Evolutionary conservation across 2,888 invertebrate species (phyloP), one percentile per base, ranked within the genome.

Genomic region (Cremastinae sp.): DNA sequence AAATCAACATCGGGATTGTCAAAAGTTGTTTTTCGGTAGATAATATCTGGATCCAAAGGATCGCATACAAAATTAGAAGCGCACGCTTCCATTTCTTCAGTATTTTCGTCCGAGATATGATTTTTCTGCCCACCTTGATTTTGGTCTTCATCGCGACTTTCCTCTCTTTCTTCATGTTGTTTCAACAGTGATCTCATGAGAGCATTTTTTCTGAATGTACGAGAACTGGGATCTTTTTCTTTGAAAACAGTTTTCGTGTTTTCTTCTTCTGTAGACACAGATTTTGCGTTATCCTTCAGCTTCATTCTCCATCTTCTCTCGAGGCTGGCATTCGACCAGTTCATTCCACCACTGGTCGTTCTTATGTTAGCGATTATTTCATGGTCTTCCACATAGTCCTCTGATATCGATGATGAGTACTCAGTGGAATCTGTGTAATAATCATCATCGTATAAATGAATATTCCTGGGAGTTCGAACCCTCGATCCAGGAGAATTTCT

Each of bases 21-120:
- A 9, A 62, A 41, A n/a, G 39, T 70, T 10, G 20, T 59, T 35
- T 3, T 39, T 0, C 69, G 73, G 69, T 49, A 70, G 20, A 10
- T 39, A 41, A 76, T 61, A 7, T 76, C 76, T 0, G 76, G 69
- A 39, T 76, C 73, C 7, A n/a, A 4, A 16, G 59, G 1, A 61
- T 76, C 76, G 2, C 41, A 53, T 12, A 61, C 7, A 37, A 73
- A 62, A 39, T 58, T 49, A 12, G 28, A 43, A 10, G 4, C 49
- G 43, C 28, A 45, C 18, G 58, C 28, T 45, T 18, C 28, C 16
- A 20, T 45, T 18, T 41, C 53, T 37, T 55, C 41, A 61, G 56
- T 61, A n/a, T 59, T 65, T 49, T 39, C 9, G 12, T 47, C 4
- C 0, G 8, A 10, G 0, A 14, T 18, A 10, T 1, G 37, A 7